Evolutionary conservation across 2,113 vertebrate species (phyloP), one percentile per base, ranked within the genome.

Genomic region (Speoplatyrhinus poulsoni): DNA sequence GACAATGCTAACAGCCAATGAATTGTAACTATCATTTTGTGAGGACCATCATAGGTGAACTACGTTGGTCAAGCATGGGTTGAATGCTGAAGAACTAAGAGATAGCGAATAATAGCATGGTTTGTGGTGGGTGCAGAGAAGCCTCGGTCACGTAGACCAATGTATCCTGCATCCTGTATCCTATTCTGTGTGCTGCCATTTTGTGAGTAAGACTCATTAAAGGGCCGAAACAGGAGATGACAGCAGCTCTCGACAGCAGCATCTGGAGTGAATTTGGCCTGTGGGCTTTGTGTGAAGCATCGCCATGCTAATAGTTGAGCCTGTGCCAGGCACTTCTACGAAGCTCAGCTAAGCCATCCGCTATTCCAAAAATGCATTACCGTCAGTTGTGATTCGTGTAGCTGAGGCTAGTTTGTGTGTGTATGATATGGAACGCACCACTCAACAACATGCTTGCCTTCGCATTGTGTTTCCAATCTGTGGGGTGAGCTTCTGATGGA

Each of bases 241-340:
- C 26, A 26, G 26, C 26, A 26, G 26, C 26, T 26, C 26, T 26
- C 26, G 26, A 26, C 26, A 26, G 7, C 55, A 57, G 55, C 62
- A 65, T 66, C 70, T 66, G 70, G 32, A 11, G 15, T 32, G 4
- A 6, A 46, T 72, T 47, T 52, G 13, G 16, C 7, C 56, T 58
- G 11, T 3, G 1, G 36, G 17, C 26, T 26, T 4, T 15, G 41
- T 55, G 50, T 46, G 52, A 55, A 1, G 61, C 16, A 64, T 52
- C 13, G 11, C 47, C 10, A 16, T 9, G 17, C 10, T 54, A 50
- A 65, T 65, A 12, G 11, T 26, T 33, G 49, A 46, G 36, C 32
- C 32, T 19, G 9, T 13, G 33, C 49, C 48, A 41, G 33, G 13
- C 49, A 7, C 13, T 8, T 11, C 56, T 41, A 26, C 11, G 9